A percentile compares a stretch with the other conserved stretches of the same genome.
Evolutionary conservation across 2,797 vertebrate species (phyloP).

Genomic region (Helostoma temminkii): DNA sequence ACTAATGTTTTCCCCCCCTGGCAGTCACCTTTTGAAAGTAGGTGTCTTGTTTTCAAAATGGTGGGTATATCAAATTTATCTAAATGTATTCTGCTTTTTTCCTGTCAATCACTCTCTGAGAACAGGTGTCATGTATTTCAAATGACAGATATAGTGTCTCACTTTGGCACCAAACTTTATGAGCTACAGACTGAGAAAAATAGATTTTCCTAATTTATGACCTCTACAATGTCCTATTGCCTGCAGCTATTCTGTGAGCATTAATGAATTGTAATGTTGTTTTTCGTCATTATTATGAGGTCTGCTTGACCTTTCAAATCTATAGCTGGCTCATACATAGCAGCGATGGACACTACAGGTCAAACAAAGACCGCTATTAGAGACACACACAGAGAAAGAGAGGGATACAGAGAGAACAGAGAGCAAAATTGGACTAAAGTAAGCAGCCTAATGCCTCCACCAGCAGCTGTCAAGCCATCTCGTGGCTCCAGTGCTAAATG

Average conservation of each 20-base stretch:
- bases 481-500: constrained; percentile 67
- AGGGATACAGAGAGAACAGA: constrained; percentile 28
- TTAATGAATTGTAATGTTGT: constrained; percentile 58
- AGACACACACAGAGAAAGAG: constrained; percentile 20
- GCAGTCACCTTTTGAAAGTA: constrained; percentile 29
- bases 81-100: constrained; percentile 30
- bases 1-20: background rate
- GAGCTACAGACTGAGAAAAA: constrained; percentile 18
- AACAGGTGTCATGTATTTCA: constrained; percentile 38
- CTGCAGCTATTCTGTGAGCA: constrained; percentile 36
- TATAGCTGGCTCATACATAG: background rate
- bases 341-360: constrained; percentile 34
- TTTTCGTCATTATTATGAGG: constrained; percentile 34
- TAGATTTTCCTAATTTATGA: constrained; percentile 39
- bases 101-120: constrained; percentile 53
- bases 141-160: constrained; percentile 25
- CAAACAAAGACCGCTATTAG: constrained; percentile 51
- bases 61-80: constrained; percentile 40
- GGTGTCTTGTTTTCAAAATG: constrained; percentile 34
- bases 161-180: constrained; percentile 37
- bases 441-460: constrained; percentile 67
- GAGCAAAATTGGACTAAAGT: constrained; percentile 66
- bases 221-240: constrained; percentile 30
- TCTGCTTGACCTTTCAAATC: constrained; percentile 27
- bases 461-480: constrained; percentile 72